Conservation (phyloP, 2,797 vertebrate species). For the Lophotriccus pileatus region DNA sequence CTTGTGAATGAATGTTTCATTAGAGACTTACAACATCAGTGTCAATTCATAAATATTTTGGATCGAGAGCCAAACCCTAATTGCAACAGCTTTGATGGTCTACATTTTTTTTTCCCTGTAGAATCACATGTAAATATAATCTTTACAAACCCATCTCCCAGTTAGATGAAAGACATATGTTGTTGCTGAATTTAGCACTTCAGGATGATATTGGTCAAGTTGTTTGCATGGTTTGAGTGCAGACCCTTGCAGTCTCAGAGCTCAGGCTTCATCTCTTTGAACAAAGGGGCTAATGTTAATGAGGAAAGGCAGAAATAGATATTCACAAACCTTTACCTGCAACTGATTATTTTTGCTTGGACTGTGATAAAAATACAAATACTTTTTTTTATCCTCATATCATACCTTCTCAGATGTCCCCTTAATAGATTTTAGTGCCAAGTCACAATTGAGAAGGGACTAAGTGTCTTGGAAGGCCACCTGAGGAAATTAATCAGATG, state of each 20-base stretch:
- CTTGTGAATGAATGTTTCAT: constrained; percentile 43
- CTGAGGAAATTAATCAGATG: not conserved
- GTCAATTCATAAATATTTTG: constrained; percentile 64
- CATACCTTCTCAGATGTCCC: not conserved
- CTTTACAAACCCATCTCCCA: not conserved
- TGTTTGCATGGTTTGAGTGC: not conserved
- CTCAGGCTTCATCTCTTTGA: not conserved
- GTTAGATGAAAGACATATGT: not conserved
- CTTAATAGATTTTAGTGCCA: not conserved
- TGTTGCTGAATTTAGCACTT: constrained; percentile 12
- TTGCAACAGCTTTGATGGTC: constrained; percentile 49
- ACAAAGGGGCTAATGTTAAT: not conserved
- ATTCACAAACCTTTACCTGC: not conserved
- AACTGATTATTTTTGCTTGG: not conserved
- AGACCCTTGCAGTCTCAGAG: not conserved
- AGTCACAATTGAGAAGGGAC: not conserved
- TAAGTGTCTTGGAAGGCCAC: not conserved
- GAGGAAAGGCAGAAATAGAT: not conserved
- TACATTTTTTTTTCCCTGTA: not conserved
- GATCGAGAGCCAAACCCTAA: constrained; percentile 22
- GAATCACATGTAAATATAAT: constrained; percentile 53
- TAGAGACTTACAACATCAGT: constrained; percentile 39
- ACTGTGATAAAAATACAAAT: not conserved
- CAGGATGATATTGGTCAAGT: not conserved
- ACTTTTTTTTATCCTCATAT: not conserved